Percentiles rank a stretch among this genome's conserved stretches.
Evolutionary conservation across 2,888 invertebrate genomes (phyloP).

Genomic region (Xestobium rufovillosum): DNA sequence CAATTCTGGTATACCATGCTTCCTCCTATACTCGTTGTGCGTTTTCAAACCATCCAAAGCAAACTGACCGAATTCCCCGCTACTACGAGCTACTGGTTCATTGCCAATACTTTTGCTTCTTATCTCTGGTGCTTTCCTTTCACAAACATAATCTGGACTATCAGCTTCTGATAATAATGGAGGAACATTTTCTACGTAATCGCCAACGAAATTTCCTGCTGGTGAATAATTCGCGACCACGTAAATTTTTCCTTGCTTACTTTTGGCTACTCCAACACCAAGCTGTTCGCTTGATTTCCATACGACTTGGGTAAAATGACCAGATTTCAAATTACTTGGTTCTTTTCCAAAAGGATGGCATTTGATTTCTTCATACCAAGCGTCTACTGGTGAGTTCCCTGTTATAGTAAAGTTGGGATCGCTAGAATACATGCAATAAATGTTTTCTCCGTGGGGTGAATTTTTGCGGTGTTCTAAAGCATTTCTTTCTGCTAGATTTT

Average conservation of each 20-base stretch:
- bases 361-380: slow-evolving; percentile 67
- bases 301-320: slow-evolving; percentile 66
- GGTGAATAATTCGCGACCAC: slow-evolving; percentile 89
- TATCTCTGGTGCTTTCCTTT: slow-evolving; percentile 6
- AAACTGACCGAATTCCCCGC: slow-evolving; percentile 34
- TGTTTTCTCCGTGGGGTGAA: slow-evolving; percentile 76
- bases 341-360: slow-evolving; percentile 57
- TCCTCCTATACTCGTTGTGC: slow-evolving; percentile 55
- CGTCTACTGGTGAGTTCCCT: slow-evolving; percentile 66
- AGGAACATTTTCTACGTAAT: slow-evolving; percentile 66
- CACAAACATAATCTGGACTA: slow-evolving; percentile 31
- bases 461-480: slow-evolving; percentile 66
- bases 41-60: slow-evolving; percentile 47
- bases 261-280: slow-evolving; percentile 61
- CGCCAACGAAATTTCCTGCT: slow-evolving; percentile 77
- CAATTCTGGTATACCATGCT: slow-evolving; percentile 51
- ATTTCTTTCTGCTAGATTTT: slow-evolving; percentile 57
- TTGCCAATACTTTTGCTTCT: slow-evolving; percentile 14
- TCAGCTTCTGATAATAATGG: slow-evolving; percentile 44
- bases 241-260: slow-evolving; percentile 66
- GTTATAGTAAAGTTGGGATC: slow-evolving; percentile 58
- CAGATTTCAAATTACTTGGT: slow-evolving; percentile 53
- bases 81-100: slow-evolving; percentile 24
- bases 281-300: slow-evolving; percentile 54
- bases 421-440: slow-evolving; percentile 69